These are phyloP conservation scores for Tyrannus savana DNA, from an alignment of 2,113 vertebrate species.

Conservation along the genomic window DNA sequence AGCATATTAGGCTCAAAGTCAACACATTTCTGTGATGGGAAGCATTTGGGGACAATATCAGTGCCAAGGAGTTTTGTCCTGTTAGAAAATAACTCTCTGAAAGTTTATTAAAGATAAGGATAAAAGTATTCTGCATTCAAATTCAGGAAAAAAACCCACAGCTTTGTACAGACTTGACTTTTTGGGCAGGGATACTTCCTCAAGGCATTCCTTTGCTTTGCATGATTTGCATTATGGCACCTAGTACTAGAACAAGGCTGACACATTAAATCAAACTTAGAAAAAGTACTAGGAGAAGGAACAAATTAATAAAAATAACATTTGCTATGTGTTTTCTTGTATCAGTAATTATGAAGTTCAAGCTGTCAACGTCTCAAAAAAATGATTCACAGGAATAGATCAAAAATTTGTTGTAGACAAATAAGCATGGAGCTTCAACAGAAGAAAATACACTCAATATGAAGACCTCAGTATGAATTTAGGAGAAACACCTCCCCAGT, in stretches of 20 bases:
- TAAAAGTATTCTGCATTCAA: neutral
- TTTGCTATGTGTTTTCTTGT: neutral
- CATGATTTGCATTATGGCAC: neutral
- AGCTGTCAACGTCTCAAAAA: neutral
- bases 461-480: neutral
- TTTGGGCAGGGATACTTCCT: slow-evolving; percentile 24
- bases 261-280: neutral
- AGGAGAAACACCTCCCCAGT: neutral
- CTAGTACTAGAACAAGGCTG: neutral
- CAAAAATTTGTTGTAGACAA: neutral
- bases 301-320: neutral
- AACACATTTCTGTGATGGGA: neutral
- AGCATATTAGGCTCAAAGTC: neutral
- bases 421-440: neutral
- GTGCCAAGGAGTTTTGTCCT: neutral
- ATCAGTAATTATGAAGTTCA: neutral
- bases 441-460: neutral
- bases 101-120: slow-evolving; percentile 20
- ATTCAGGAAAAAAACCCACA: neutral
- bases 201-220: neutral
- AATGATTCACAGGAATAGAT: neutral
- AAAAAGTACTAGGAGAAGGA: neutral
- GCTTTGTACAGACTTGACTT: slow-evolving; percentile 10
- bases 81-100: neutral
- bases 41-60: neutral